These are phyloP conservation scores for Euclidia mi DNA, from an alignment of 2,888 invertebrate species.

Conservation along the genomic window DNA sequence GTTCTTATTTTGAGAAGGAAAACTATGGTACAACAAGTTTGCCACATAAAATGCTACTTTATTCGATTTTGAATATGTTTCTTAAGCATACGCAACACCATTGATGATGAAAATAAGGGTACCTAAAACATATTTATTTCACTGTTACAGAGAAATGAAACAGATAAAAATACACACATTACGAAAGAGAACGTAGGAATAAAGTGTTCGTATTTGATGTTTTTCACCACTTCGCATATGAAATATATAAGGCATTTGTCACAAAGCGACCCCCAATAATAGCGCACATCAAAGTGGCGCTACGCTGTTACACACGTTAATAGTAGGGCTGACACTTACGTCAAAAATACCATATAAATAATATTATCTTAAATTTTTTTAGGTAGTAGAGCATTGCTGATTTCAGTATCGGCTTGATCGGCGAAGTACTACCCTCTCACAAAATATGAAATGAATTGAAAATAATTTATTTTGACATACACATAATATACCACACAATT, in stretches of 20 bases:
- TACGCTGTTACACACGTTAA: constrained; percentile 8
- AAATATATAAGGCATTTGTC: constrained; percentile 43
- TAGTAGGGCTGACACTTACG: constrained; percentile 4
- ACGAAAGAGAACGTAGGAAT: constrained; percentile 9
- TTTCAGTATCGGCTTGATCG: too few relatives aligned
- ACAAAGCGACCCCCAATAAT: constrained; percentile 33
- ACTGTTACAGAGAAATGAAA: too few relatives aligned
- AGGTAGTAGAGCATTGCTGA: too few relatives aligned
- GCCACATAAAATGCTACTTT: not conserved
- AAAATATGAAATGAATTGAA: too few relatives aligned
- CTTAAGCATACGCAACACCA: too few relatives aligned
- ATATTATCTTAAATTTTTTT: too few relatives aligned
- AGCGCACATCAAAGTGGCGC: constrained; percentile 22
- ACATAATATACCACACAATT: too few relatives aligned
- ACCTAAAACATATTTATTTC: too few relatives aligned
- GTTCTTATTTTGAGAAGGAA: not conserved
- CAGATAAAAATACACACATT: constrained; percentile 10
- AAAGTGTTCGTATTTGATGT: constrained; percentile 40
- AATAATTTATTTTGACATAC: too few relatives aligned
- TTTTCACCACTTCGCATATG: constrained; percentile 28
- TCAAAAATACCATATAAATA: too few relatives aligned
- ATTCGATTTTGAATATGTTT: constrained; percentile 1
- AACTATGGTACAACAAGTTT: not conserved
- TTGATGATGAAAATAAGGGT: too few relatives aligned
- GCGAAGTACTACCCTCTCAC: too few relatives aligned